Conservation (phyloP, 2,113 vertebrate genomes). For the Poecile atricapillus region DNA sequence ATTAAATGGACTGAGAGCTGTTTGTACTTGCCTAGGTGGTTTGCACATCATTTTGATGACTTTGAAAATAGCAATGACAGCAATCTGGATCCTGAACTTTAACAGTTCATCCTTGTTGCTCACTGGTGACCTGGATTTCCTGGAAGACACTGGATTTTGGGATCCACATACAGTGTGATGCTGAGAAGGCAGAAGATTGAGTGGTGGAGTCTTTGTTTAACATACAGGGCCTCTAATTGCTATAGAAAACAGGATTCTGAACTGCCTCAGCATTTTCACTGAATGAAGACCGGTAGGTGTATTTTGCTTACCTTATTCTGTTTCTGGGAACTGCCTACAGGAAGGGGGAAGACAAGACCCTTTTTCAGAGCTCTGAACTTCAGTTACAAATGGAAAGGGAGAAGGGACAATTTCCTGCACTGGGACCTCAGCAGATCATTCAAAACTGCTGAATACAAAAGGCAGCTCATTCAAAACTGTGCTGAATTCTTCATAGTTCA, state of each 20-base stretch:
- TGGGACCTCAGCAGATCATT: not conserved
- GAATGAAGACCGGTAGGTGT: not conserved
- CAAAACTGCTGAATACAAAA: not conserved
- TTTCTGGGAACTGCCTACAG: not conserved
- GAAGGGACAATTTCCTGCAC: not conserved
- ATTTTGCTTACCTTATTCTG: not conserved
- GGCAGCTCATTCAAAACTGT: not conserved
- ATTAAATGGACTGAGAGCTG: not conserved
- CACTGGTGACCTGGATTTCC: not conserved
- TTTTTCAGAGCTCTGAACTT: not conserved
- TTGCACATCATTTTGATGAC: not conserved
- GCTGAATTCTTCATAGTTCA: not conserved
- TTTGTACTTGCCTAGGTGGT: not conserved
- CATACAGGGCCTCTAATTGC: not conserved
- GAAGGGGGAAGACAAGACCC: not conserved
- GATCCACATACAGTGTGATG: fast-evolving
- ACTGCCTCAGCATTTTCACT: not conserved
- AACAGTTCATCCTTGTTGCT: not conserved
- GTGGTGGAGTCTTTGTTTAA: not conserved
- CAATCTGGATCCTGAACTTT: not conserved
- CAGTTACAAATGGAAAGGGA: not conserved
- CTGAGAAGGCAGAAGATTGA: not conserved
- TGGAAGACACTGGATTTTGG: not conserved
- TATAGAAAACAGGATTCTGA: not conserved
- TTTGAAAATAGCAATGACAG: not conserved